These are phyloP conservation scores for Rhyacichthys aspro DNA, from an alignment of 2,797 vertebrate species.

Conservation along the genomic window DNA sequence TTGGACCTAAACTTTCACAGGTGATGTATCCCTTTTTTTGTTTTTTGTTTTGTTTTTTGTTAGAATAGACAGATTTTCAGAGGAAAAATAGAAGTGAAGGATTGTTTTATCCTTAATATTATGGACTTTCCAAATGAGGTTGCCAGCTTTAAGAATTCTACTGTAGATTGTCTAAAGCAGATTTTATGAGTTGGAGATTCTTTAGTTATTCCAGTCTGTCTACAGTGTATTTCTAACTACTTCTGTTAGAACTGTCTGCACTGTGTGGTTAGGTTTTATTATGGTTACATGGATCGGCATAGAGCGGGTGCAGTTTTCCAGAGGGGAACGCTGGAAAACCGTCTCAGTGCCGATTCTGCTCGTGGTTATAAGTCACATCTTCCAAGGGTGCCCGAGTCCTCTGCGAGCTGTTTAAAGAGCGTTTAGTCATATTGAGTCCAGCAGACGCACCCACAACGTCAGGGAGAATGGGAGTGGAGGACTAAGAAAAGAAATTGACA, in stretches of 20 bases:
- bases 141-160: slow-evolving; percentile 22
- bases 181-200: slow-evolving; percentile 10
- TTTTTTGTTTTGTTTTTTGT: background rate
- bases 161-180: slow-evolving; percentile 16
- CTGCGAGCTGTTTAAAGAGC: slow-evolving; percentile 60
- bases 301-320: slow-evolving; percentile 68
- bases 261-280: slow-evolving; percentile 58
- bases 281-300: slow-evolving; percentile 50
- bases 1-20: slow-evolving; percentile 89
- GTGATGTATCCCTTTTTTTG: slow-evolving; percentile 66
- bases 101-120: slow-evolving; percentile 15
- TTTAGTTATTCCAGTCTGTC: slow-evolving; percentile 35
- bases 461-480: slow-evolving; percentile 40
- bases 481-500: slow-evolving; percentile 6
- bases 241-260: slow-evolving; percentile 27
- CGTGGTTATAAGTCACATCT: slow-evolving; percentile 71
- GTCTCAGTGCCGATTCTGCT: slow-evolving; percentile 35
- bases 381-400: slow-evolving; percentile 69
- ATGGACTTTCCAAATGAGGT: slow-evolving; percentile 24
- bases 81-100: slow-evolving; percentile 31
- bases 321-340: slow-evolving; percentile 72
- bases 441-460: slow-evolving; percentile 46
- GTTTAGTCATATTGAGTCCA: slow-evolving; percentile 62
- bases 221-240: slow-evolving; percentile 48
- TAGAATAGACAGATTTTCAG: background rate